Base-by-base conservation (phyloP, 2,113 vertebrate genomes). In the Coptodon rendalli region DNA sequence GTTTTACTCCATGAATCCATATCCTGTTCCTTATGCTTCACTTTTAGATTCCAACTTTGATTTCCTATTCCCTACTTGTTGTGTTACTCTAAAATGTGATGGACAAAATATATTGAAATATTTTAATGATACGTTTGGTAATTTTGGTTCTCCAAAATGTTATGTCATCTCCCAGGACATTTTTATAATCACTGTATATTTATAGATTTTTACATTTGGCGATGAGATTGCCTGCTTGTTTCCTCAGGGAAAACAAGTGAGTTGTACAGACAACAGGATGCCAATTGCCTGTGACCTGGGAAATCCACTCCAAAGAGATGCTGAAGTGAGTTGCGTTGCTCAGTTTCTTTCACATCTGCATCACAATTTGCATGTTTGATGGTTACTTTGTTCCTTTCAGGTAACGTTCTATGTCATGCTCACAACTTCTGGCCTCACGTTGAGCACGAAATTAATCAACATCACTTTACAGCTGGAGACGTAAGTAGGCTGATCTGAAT, bases 251-350 rank as follows among this genome's bases (percentile, higher is more conserved):
- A 95, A 97, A 53, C 94, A 96, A 24, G 83, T 97, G 84, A 96
- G 93, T 0, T 99, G 98, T 83, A 93, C 95, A 34, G 96, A 96
- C 4, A 98, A 97, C 8, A 97, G 97, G 29, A 98, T 97, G 8
- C 91, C 94, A 87, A 97, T 96, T 3, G 94, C 97, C 43, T 98
- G 98, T 94, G 97, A 98, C 38, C 96, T 99, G 10, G 98, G 97
- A 95, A 99, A 98, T 89, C 98, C 98, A 59, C 97, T 99, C 78
- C 97, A 96, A 91, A 97, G 97, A 96, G 97, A 98, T 92, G 96
- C 97, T 78, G 97, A 96, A 11, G 98, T 98, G 96, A 96, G 97
- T 96, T 13, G 3, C 6, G 4, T 13, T 16, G 22, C 6, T 34
- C 22, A 27, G 4, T 48, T 45, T 31, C 24, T 31, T 66, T 22